Evolutionary conservation across 2,113 vertebrate genomes (phyloP).

Genomic region (Noctilio leporinus): DNA sequence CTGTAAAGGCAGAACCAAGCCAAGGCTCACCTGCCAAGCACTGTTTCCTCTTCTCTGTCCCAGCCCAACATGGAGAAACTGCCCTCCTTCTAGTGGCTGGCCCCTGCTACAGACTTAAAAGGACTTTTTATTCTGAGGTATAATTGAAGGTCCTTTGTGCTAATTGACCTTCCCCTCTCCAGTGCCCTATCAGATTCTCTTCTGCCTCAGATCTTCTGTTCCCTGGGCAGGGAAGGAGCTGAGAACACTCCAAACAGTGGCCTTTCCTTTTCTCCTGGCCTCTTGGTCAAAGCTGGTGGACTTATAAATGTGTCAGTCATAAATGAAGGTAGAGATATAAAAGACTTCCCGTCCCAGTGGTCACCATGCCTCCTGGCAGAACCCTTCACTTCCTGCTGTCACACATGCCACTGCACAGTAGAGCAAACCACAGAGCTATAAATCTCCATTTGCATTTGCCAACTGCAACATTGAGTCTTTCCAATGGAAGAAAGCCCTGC

Average conservation of each 20-base stretch:
- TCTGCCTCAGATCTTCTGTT: not conserved
- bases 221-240: not conserved
- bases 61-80: not conserved
- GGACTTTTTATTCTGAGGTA: not conserved
- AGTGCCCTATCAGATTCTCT: not conserved
- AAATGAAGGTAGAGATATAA: conserved; percentile 1
- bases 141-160: not conserved
- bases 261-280: not conserved
- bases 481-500: not conserved
- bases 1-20: not conserved
- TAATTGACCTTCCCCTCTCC: not conserved
- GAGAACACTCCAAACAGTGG: not conserved
- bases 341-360: conserved; percentile 33
- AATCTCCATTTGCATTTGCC: not conserved
- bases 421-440: conserved; percentile 32
- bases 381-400: conserved; percentile 19
- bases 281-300: not conserved
- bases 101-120: not conserved
- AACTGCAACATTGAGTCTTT: not conserved
- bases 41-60: not conserved
- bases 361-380: conserved; percentile 6
- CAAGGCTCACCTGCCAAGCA: not conserved
- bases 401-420: not conserved
- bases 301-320: not conserved
- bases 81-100: not conserved